These are phyloP conservation scores for Lasioglossum vierecki DNA, from an alignment of 2,888 invertebrate genomes.

Conservation along the genomic window DNA sequence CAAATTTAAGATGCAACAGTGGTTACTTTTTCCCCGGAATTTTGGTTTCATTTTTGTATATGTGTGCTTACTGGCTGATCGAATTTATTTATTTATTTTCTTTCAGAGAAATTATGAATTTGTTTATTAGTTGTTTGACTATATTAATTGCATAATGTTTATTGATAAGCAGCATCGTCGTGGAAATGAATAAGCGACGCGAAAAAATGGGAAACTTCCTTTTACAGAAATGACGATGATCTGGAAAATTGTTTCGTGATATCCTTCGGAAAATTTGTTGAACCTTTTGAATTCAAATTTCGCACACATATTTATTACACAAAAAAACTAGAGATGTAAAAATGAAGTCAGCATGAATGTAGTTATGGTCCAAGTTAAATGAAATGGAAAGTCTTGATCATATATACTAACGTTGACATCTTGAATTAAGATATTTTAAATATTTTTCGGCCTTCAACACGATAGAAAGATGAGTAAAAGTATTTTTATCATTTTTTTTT, in stretches of 20 bases:
- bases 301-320: not conserved
- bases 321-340: not conserved
- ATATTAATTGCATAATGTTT: too few species aligned
- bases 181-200: too few species aligned
- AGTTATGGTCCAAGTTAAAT: not conserved
- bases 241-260: not conserved
- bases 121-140: too few species aligned
- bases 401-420: too few species aligned
- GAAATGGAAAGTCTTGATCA: not conserved
- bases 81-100: not conserved
- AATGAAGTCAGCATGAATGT: not conserved
- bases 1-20: not conserved
- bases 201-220: not conserved
- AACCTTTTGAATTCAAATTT: not conserved
- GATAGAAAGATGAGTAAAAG: not conserved
- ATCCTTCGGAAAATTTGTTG: not conserved
- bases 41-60: not conserved
- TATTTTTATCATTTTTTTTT: not conserved
- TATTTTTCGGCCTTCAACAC: not conserved
- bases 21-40: not conserved
- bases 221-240: not conserved
- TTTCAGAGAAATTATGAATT: too few species aligned
- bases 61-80: not conserved
- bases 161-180: too few species aligned
- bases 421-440: not conserved